Conservation (phyloP, 1,140 invertebrate species). For the Drosophila mauritiana region DNA sequence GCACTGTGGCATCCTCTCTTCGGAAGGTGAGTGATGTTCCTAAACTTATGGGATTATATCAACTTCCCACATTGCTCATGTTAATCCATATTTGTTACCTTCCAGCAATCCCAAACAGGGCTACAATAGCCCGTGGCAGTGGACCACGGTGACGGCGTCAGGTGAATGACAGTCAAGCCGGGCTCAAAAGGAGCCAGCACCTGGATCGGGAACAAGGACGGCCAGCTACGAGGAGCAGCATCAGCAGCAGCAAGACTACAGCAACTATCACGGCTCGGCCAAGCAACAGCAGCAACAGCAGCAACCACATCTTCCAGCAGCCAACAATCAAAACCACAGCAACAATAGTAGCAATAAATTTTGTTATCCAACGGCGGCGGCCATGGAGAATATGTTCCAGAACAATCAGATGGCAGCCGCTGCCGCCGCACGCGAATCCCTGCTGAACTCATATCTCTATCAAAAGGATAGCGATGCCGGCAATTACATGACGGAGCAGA, state of each 20-base stretch:
- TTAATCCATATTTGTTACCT: neutral
- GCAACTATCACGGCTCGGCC: slow-evolving; percentile 19
- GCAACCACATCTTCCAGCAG: slow-evolving; percentile 50
- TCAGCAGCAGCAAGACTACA: slow-evolving; percentile 29
- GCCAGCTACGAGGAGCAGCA: slow-evolving; percentile 63
- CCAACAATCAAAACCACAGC: slow-evolving; percentile 70
- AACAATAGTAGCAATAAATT: slow-evolving; percentile 66
- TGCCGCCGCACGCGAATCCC: slow-evolving; percentile 49
- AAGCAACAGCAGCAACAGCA: slow-evolving; percentile 45
- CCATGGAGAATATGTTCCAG: slow-evolving; percentile 78
- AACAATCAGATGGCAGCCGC: slow-evolving; percentile 64
- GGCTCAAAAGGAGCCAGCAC: slow-evolving; percentile 84
- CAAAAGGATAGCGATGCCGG: slow-evolving; percentile 51
- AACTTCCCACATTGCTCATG: neutral
- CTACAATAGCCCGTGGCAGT: slow-evolving; percentile 86
- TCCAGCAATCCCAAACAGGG: slow-evolving; percentile 84
- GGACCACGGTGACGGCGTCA: slow-evolving; percentile 86
- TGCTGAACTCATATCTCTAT: slow-evolving; percentile 71
- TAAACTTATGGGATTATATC: neutral
- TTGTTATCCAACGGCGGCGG: slow-evolving; percentile 61
- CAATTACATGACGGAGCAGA: slow-evolving; percentile 63
- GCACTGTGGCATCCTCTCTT: slow-evolving; percentile 90
- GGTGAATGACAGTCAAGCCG: slow-evolving; percentile 86
- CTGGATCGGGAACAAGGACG: slow-evolving; percentile 48
- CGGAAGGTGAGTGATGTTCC: slow-evolving; percentile 86